Evolutionary conservation across 2,113 vertebrate genomes (phyloP).

Genomic region (Chloropsis hardwickii): DNA sequence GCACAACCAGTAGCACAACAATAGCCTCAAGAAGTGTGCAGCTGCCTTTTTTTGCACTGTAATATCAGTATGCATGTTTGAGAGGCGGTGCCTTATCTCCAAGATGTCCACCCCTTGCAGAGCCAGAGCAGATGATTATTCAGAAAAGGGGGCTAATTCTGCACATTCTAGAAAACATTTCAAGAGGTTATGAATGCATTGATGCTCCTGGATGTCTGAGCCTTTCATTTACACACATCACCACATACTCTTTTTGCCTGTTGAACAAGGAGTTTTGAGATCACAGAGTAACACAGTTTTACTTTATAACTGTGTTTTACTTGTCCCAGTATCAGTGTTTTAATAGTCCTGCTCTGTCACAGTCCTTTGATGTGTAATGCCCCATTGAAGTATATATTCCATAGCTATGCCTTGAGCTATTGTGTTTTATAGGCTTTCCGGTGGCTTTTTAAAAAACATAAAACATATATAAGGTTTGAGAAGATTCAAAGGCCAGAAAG

Average conservation of each 20-base stretch:
- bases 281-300: not conserved
- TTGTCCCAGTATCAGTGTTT: not conserved
- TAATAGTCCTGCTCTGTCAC: not conserved
- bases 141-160: not conserved
- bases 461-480: not conserved
- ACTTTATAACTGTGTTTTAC: not conserved
- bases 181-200: not conserved
- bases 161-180: not conserved
- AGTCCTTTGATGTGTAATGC: conserved; percentile 19
- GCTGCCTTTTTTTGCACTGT: not conserved
- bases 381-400: not conserved
- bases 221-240: not conserved
- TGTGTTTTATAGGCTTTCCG: conserved; percentile 17
- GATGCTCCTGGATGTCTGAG: not conserved
- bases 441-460: conserved; percentile 4
- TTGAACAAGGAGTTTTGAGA: not conserved
- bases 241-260: not conserved
- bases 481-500: conserved; percentile 6
- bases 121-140: not conserved
- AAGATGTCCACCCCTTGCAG: not conserved
- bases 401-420: conserved; percentile 1
- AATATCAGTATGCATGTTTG: not conserved
- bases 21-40: not conserved
- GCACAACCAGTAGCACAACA: not conserved
- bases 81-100: not conserved